These are phyloP conservation scores for Malurus cyaneus DNA, from an alignment of 2,113 vertebrate species.

Conservation along the genomic window DNA sequence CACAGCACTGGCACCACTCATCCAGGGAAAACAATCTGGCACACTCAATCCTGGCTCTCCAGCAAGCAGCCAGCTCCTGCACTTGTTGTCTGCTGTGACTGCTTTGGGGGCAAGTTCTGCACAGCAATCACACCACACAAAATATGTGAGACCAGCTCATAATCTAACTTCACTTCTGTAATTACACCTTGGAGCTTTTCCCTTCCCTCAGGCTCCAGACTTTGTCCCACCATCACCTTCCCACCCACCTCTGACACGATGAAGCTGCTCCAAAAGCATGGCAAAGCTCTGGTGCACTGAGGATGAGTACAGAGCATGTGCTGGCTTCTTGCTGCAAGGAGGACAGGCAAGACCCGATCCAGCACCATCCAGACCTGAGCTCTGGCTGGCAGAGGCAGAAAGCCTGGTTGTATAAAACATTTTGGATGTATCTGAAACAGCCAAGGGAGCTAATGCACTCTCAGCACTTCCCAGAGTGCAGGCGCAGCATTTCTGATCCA, in stretches of 20 bases:
- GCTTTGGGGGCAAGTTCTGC: not conserved
- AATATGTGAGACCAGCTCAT: fast-evolving
- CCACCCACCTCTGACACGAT: not conserved
- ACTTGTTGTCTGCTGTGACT: not conserved
- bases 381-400: not conserved
- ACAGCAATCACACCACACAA: not conserved
- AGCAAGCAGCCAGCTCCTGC: not conserved
- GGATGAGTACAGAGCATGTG: fast-evolving
- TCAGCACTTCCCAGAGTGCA: slow-evolving; percentile 31
- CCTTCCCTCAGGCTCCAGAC: not conserved
- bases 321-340: not conserved
- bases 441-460: slow-evolving; percentile 8
- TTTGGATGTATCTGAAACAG: not conserved
- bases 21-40: not conserved
- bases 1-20: not conserved
- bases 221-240: not conserved
- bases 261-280: not conserved
- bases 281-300: not conserved
- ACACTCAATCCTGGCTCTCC: not conserved
- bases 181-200: not conserved
- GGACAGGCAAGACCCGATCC: not conserved
- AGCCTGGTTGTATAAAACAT: not conserved
- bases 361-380: not conserved
- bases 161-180: not conserved
- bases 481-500: not conserved